A percentile compares a stretch with the other conserved stretches of the same genome.
Conservation (phyloP, 2,113 vertebrate genomes). For the Madoqua kirkii region DNA sequence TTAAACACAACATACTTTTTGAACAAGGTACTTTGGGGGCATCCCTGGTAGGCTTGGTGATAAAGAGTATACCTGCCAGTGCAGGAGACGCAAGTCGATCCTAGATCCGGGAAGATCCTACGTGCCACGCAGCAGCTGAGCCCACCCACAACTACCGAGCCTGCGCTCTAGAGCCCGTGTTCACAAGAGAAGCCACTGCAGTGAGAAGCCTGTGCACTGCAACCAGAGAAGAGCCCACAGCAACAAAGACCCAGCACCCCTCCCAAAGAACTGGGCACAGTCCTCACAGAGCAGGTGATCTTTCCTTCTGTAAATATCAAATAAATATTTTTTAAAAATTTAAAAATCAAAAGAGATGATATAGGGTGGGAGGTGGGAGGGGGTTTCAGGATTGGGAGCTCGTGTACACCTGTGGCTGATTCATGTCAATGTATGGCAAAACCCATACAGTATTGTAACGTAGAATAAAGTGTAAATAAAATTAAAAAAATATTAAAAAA, state of each 20-base stretch:
- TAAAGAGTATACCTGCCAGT: background rate
- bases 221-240: background rate
- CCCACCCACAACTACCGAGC: fast-evolving
- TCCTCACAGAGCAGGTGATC: background rate
- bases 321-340: too few relatives aligned
- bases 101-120: background rate
- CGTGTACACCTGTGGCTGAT: too few relatives aligned
- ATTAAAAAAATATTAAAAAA: background rate
- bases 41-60: background rate
- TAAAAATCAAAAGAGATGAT: background rate
- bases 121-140: background rate
- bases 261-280: background rate
- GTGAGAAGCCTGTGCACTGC: background rate
- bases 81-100: background rate
- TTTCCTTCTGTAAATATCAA: background rate
- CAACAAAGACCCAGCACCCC: background rate
- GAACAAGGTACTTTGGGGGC: background rate
- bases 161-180: background rate
- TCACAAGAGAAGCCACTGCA: background rate
- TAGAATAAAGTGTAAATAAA: too few relatives aligned
- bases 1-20: background rate
- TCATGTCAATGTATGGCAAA: too few relatives aligned
- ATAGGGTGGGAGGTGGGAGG: too few relatives aligned
- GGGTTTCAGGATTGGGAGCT: too few relatives aligned
- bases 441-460: too few relatives aligned